These are phyloP conservation scores for Cyphomyrmex costatus DNA, from an alignment of 1,140 invertebrate species.

Conservation along the genomic window DNA sequence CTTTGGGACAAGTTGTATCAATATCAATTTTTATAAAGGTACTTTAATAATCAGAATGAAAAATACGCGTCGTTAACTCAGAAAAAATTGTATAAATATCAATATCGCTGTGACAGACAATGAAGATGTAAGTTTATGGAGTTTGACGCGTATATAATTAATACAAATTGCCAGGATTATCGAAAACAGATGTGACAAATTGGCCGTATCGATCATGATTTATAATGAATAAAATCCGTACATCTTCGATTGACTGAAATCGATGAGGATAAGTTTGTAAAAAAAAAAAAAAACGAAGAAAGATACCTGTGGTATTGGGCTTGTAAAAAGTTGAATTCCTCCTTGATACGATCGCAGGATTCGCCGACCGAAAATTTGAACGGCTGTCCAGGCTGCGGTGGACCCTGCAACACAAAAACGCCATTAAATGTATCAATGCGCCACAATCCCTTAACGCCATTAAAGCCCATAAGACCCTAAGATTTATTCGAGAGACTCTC, in stretches of 20 bases:
- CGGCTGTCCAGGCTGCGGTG: constrained; percentile 94
- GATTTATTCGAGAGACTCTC: constrained; percentile 44
- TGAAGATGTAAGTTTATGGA: constrained; percentile 2
- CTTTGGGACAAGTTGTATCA: constrained; percentile 29
- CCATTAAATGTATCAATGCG: constrained; percentile 46
- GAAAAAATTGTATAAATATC: not conserved
- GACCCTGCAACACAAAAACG: constrained; percentile 90
- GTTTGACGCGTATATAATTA: not conserved
- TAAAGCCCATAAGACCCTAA: constrained; percentile 29
- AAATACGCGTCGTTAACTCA: not conserved
- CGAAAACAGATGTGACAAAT: not conserved
- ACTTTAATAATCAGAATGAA: not conserved
- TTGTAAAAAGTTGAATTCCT: constrained; percentile 95
- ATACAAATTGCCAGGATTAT: not conserved
- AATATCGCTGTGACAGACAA: not conserved
- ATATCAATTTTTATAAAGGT: not conserved
- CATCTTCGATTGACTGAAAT: constrained; percentile 17
- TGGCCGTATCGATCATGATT: not conserved
- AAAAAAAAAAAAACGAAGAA: constrained; percentile 28
- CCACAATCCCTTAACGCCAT: constrained; percentile 34
- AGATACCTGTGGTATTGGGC: constrained; percentile 94
- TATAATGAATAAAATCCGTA: not conserved
- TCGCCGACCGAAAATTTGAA: constrained; percentile 97
- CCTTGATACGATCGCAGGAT: constrained; percentile 96
- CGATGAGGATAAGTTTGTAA: constrained; percentile 16